Conservation (phyloP, 2,888 invertebrate species). For the Eilema depressum region DNA sequence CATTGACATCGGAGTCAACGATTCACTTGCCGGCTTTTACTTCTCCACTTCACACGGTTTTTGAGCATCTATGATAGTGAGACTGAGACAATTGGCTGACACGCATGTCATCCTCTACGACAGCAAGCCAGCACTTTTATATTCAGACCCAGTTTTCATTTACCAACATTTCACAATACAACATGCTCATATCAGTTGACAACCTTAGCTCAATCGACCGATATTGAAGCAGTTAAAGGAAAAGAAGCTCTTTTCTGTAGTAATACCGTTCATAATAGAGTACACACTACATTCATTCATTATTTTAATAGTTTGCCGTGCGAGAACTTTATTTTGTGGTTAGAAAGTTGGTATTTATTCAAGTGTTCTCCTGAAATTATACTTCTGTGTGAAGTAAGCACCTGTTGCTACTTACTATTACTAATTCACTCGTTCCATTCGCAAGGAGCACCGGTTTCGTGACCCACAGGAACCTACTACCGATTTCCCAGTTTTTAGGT, state of each 20-base stretch:
- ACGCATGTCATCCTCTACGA: too few relatives aligned
- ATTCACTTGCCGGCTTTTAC: too few relatives aligned
- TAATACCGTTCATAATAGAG: background rate
- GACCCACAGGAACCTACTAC: too few relatives aligned
- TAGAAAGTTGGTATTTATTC: background rate
- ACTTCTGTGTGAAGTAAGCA: background rate
- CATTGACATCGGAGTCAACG: too few relatives aligned
- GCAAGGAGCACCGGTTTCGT: too few relatives aligned
- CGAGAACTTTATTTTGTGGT: background rate
- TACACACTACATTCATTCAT: background rate
- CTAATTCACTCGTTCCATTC: background rate
- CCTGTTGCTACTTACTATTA: background rate
- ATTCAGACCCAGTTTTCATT: background rate
- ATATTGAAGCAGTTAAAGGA: background rate
- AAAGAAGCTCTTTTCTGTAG: background rate
- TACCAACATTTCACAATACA: background rate
- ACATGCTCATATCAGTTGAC: background rate
- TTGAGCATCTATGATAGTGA: too few relatives aligned
- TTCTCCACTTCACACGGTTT: too few relatives aligned
- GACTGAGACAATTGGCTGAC: too few relatives aligned
- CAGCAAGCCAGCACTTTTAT: too few relatives aligned
- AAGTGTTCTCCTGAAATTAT: background rate
- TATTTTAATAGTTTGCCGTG: background rate
- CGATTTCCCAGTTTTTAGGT: too few relatives aligned
- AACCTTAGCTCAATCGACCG: background rate